These are phyloP conservation scores for Phoebastria nigripes DNA, from an alignment of 2,797 vertebrate species.

Conservation along the genomic window DNA sequence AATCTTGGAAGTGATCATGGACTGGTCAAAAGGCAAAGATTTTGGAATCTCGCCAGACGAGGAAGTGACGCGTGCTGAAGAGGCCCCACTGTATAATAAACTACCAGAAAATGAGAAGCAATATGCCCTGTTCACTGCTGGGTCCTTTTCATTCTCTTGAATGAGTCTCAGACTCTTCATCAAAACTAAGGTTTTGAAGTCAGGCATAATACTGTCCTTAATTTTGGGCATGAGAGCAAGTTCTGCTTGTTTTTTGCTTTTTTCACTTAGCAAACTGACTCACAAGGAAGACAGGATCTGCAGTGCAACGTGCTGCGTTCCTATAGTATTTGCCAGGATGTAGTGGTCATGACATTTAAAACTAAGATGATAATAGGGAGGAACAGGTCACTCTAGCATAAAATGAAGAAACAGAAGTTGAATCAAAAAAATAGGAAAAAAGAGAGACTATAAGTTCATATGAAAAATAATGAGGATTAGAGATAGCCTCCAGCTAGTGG, in stretches of 20 bases:
- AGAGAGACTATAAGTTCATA: not conserved
- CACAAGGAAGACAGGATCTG: not conserved
- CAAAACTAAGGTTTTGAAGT: not conserved
- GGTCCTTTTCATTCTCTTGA: no score
- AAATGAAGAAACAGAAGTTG: not conserved
- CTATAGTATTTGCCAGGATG: not conserved
- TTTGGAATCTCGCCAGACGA: no score
- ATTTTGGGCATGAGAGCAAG: not conserved
- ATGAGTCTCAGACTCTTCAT: not conserved
- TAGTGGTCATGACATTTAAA: not conserved
- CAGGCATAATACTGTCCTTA: not conserved
- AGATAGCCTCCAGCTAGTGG: not conserved
- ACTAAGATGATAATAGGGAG: not conserved
- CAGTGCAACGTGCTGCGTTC: not conserved
- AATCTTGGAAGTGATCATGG: no score
- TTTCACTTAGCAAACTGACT: not conserved
- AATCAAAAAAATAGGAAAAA: not conserved
- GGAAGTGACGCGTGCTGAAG: no score
- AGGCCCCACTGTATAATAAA: no score
- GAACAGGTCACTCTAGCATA: not conserved
- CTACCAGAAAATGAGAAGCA: no score
- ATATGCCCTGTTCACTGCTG: no score
- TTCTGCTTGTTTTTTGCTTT: not conserved
- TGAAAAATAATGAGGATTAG: not conserved
- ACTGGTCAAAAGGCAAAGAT: no score